Percentiles rank a stretch among this genome's conserved stretches.
These are phyloP conservation scores for Theretra japonica DNA, from an alignment of 2,888 invertebrate species.

Conservation along the genomic window DNA sequence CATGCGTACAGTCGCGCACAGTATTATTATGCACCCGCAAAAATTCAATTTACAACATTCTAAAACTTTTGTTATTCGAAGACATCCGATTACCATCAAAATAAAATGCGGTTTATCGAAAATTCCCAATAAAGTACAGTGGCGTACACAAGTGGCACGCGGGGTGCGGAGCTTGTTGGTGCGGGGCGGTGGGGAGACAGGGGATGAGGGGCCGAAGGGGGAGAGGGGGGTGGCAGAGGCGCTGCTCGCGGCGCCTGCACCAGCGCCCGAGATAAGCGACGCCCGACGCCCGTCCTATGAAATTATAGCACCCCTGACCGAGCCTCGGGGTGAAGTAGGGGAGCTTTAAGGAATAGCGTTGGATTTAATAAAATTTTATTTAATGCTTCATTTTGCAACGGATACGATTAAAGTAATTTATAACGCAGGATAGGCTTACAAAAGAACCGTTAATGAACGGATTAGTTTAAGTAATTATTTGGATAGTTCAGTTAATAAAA, in stretches of 20 bases:
- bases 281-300: slow-evolving; percentile 81
- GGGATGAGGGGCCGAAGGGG: slow-evolving; percentile 40
- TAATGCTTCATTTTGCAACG: neutral
- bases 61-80: slow-evolving; percentile 28
- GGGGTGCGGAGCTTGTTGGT: slow-evolving; percentile 34
- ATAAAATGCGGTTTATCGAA: slow-evolving; percentile 62
- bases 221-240: slow-evolving; percentile 57
- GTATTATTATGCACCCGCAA: neutral
- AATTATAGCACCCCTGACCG: slow-evolving; percentile 75
- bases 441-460: too few relatives aligned
- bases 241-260: slow-evolving; percentile 77
- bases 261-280: slow-evolving; percentile 81
- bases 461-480: too few relatives aligned
- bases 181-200: slow-evolving; percentile 38
- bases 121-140: slow-evolving; percentile 60
- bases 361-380: neutral
- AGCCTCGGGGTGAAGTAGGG: slow-evolving; percentile 39
- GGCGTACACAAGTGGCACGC: slow-evolving; percentile 56
- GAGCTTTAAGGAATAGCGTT: slow-evolving; percentile 2
- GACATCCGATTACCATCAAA: slow-evolving; percentile 38
- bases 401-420: too few relatives aligned
- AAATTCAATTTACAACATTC: slow-evolving; percentile 12
- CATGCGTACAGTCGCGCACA: slow-evolving; percentile 24
- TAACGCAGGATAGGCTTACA: too few relatives aligned
- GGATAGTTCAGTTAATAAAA: too few relatives aligned